Evolutionary conservation across 1,140 invertebrate species (phyloP).

Genomic region (Cardiocondyla obscurior): DNA sequence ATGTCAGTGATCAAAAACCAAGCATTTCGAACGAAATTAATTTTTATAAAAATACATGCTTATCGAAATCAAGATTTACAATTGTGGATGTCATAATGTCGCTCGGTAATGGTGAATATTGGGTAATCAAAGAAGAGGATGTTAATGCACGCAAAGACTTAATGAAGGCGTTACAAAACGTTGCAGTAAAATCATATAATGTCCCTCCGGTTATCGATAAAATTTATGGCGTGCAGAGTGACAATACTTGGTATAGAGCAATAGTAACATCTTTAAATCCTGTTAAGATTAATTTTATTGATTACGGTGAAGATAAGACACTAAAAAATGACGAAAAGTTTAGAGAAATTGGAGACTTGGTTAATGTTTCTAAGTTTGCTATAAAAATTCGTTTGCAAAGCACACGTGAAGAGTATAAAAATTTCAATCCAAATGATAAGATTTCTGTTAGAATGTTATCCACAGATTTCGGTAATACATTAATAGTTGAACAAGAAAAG

Average conservation of each 20-base stretch:
- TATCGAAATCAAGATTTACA: slow-evolving; percentile 63
- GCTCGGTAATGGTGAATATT: slow-evolving; percentile 58
- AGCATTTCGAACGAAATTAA: slow-evolving; percentile 37
- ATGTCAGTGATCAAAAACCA: background rate
- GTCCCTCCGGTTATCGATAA: slow-evolving; percentile 59
- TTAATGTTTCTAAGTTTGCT: slow-evolving; percentile 40
- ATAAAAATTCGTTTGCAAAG: slow-evolving; percentile 61
- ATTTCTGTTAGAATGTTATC: slow-evolving; percentile 66
- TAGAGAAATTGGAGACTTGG: slow-evolving; percentile 55
- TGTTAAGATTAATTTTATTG: slow-evolving; percentile 65
- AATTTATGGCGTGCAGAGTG: slow-evolving; percentile 64
- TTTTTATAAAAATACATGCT: slow-evolving; percentile 52
- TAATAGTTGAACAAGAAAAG: slow-evolving; percentile 64
- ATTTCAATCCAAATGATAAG: background rate
- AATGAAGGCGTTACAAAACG: slow-evolving; percentile 47
- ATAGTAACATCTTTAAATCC: slow-evolving; percentile 62
- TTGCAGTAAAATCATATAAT: background rate
- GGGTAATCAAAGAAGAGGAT: slow-evolving; percentile 66
- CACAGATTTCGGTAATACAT: slow-evolving; percentile 53
- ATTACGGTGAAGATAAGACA: slow-evolving; percentile 71
- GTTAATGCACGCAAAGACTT: slow-evolving; percentile 17
- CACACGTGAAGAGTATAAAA: background rate
- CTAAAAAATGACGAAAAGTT: slow-evolving; percentile 41
- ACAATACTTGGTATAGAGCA: slow-evolving; percentile 73
- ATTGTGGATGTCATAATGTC: slow-evolving; percentile 52